These are phyloP conservation scores for Eleutherodactylus coqui DNA, from an alignment of 2,797 vertebrate species.

Conservation along the genomic window DNA sequence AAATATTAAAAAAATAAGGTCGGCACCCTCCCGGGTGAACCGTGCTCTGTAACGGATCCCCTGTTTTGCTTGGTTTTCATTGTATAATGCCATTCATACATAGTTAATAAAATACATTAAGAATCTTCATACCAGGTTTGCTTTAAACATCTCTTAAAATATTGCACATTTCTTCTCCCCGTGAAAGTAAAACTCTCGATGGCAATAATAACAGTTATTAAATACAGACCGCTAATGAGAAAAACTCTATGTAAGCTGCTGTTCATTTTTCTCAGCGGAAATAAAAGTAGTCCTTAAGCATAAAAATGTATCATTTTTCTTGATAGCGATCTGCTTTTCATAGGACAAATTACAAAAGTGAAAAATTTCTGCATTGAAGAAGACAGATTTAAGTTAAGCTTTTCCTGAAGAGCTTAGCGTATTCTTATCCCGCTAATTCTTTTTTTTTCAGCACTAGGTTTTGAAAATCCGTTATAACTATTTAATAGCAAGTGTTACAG, in stretches of 20 bases:
- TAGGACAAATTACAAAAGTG: conserved; percentile 28
- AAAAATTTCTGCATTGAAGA: conserved; percentile 19
- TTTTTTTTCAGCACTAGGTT: neutral
- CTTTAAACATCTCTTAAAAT: neutral
- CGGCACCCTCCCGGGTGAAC: no score
- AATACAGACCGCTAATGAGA: conserved; percentile 11
- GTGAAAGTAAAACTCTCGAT: neutral
- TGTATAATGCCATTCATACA: neutral
- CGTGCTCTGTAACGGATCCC: neutral
- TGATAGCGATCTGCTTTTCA: conserved; percentile 13
- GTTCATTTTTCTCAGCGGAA: neutral
- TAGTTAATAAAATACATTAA: neutral
- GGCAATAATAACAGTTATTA: conserved; percentile 7
- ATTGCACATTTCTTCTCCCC: neutral
- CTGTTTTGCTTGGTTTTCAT: neutral
- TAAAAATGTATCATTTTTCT: conserved; percentile 23
- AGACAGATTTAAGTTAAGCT: conserved; percentile 24
- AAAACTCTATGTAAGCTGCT: conserved; percentile 9
- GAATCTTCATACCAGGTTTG: neutral
- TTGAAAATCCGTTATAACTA: conserved; percentile 29
- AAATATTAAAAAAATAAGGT: neutral
- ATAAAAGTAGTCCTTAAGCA: neutral
- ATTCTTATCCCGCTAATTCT: conserved; percentile 33
- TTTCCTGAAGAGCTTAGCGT: conserved; percentile 40
- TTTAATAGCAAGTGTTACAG: conserved; percentile 28